phyloP scores from a whole-genome alignment of 2,888 invertebrate genomes.

The Plagiodera versicolora region DNA sequence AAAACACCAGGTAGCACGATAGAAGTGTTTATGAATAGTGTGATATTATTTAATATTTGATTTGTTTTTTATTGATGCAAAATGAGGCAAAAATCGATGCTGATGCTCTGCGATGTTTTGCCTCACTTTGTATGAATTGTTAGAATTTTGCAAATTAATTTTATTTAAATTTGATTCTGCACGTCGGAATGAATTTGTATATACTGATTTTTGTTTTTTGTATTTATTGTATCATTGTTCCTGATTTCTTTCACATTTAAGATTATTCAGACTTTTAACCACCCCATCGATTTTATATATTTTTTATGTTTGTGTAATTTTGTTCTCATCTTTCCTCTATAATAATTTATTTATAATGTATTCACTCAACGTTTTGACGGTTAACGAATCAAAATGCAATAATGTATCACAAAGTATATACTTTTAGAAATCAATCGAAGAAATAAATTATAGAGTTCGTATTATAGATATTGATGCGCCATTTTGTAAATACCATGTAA shows the following conservation, averaged over 20 bases:
- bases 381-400: not conserved
- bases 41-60: conserved; percentile 57
- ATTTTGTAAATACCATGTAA: conserved; percentile 24
- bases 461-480: conserved; percentile 1
- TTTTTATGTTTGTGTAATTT: conserved; percentile 3
- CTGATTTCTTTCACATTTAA: conserved; percentile 46
- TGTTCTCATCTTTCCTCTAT: not conserved
- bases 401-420: not conserved
- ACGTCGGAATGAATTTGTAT: conserved; percentile 45
- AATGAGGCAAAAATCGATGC: conserved; percentile 14
- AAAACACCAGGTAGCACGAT: conserved; percentile 50
- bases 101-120: conserved; percentile 19
- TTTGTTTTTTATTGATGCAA: conserved; percentile 50
- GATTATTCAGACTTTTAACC: conserved; percentile 21
- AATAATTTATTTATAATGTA: not conserved
- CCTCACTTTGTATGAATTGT: conserved; percentile 37
- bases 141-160: conserved; percentile 50
- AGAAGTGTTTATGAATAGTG: conserved; percentile 53
- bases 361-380: not conserved
- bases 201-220: conserved; percentile 49
- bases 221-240: conserved; percentile 55
- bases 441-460: no score
- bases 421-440: not conserved
- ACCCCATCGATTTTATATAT: not conserved
- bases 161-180: conserved; percentile 47